Percentiles rank a stretch among this genome's conserved stretches.
These are phyloP conservation scores for Catharus minimus DNA, from an alignment of 2,113 vertebrate species.

Conservation along the genomic window DNA sequence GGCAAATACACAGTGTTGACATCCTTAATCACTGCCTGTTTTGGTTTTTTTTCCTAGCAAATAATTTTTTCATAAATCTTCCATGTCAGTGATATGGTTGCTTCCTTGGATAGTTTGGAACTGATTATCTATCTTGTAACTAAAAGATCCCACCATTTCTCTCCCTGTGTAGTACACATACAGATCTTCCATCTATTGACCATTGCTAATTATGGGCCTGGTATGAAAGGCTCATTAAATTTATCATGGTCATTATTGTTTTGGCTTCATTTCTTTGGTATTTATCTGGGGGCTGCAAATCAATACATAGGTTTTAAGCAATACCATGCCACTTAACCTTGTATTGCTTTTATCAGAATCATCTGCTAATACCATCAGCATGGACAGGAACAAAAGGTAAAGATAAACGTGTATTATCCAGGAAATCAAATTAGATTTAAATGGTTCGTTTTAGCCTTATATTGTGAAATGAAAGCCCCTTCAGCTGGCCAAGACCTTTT, in stretches of 20 bases:
- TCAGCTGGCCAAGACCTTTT: background rate
- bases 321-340: background rate
- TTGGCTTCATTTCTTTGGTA: background rate
- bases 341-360: background rate
- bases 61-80: background rate
- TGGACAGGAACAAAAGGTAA: background rate
- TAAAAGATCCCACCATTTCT: background rate
- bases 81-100: background rate
- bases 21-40: background rate
- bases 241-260: background rate
- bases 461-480: background rate
- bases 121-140: background rate
- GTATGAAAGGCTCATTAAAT: slow-evolving; percentile 2
- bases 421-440: background rate
- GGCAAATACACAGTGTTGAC: slow-evolving; percentile 28
- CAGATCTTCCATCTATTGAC: background rate
- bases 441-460: background rate
- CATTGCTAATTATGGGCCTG: background rate
- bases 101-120: background rate
- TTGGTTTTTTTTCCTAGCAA: background rate
- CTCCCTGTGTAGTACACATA: background rate
- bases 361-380: background rate
- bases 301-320: background rate
- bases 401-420: background rate
- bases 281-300: background rate